These are phyloP conservation scores for Enteromius trimaculatus DNA, from an alignment of 2,797 vertebrate genomes.

Conservation along the genomic window DNA sequence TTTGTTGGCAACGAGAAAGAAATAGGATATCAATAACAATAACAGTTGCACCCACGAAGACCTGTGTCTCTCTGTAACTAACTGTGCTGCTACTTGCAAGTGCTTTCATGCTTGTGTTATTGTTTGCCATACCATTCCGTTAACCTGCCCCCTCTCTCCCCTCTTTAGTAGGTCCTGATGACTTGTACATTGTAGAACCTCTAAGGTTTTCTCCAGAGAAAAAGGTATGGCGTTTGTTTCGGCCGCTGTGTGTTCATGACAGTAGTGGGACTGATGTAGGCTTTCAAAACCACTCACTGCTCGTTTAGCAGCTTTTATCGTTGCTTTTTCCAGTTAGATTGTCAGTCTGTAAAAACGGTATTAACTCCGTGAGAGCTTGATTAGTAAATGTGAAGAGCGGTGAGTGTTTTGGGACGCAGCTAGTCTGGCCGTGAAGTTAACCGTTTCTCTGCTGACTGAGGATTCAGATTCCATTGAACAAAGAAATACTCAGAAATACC, in stretches of 20 bases:
- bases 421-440: constrained; percentile 51
- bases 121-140: constrained; percentile 75
- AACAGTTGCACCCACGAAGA: background rate
- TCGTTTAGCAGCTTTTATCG: background rate
- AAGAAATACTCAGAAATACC: background rate
- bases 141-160: constrained; percentile 79
- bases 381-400: constrained; percentile 10
- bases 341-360: background rate
- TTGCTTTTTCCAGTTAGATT: background rate
- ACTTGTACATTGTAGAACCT: constrained; percentile 99
- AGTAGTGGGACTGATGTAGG: constrained; percentile 49
- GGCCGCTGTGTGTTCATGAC: constrained; percentile 65
- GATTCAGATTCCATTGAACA: background rate
- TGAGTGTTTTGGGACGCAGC: constrained; percentile 54
- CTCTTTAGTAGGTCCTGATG: constrained; percentile 91
- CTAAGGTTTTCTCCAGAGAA: constrained; percentile 99
- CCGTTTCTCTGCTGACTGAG: constrained; percentile 56
- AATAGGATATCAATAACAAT: no score
- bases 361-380: background rate
- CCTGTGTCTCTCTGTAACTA: background rate
- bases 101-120: constrained; percentile 78
- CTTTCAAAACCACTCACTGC: constrained; percentile 49
- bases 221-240: constrained; percentile 86
- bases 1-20: background rate
- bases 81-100: constrained; percentile 75